Conservation (phyloP, 2,888 invertebrate genomes). For the Drymonia ruficornis region DNA sequence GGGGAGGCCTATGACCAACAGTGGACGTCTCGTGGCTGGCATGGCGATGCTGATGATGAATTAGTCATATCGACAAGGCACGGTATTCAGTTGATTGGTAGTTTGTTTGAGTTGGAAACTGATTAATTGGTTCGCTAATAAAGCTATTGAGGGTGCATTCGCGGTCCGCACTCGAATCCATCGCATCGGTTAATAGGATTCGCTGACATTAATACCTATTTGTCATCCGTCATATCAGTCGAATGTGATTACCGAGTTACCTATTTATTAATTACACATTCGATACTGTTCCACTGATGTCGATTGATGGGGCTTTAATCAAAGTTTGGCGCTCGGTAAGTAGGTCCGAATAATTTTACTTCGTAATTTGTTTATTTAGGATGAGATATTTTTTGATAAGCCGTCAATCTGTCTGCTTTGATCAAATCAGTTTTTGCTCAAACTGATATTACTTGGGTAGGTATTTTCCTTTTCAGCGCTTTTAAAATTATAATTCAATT, state of each 20-base stretch:
- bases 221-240: constrained; percentile 71
- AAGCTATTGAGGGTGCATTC: constrained; percentile 60
- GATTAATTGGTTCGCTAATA: constrained; percentile 67
- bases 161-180: constrained; percentile 44
- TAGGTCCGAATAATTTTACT: constrained; percentile 1
- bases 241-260: constrained; percentile 72
- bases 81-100: constrained; percentile 60
- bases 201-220: constrained; percentile 72
- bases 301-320: constrained; percentile 19
- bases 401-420: neutral
- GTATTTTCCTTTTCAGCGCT: neutral
- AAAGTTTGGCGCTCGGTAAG: constrained; percentile 10
- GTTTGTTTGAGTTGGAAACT: constrained; percentile 63
- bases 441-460: neutral
- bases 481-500: constrained; percentile 2
- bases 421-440: neutral
- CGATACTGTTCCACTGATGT: constrained; percentile 24
- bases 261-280: constrained; percentile 45
- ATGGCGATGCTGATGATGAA: too few relatives aligned
- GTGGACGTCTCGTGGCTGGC: too few relatives aligned
- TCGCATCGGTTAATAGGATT: constrained; percentile 60
- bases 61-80: constrained; percentile 45
- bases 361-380: constrained; percentile 9
- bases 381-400: constrained; percentile 9
- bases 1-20: too few relatives aligned